These are phyloP conservation scores for Nysson spinosus DNA, from an alignment of 2,888 invertebrate genomes.

Conservation along the genomic window DNA sequence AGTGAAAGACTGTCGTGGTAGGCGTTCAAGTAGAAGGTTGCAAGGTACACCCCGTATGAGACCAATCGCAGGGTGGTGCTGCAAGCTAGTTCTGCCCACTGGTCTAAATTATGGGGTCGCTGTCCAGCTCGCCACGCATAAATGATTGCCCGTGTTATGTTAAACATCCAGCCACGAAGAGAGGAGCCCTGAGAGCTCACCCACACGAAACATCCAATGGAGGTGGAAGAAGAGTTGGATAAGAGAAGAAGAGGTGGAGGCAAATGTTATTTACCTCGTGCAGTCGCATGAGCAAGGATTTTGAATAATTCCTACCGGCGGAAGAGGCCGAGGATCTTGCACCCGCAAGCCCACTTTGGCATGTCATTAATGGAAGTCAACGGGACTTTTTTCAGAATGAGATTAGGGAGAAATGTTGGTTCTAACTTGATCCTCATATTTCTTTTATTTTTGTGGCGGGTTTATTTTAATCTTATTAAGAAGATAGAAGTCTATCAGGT, in stretches of 20 bases:
- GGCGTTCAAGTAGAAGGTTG: constrained; percentile 48
- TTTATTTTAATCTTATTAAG: too few relatives aligned
- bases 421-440: too few relatives aligned
- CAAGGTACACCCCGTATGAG: constrained; percentile 55
- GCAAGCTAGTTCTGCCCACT: constrained; percentile 72
- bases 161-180: constrained; percentile 71
- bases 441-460: too few relatives aligned
- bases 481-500: too few relatives aligned
- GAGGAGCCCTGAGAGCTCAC: constrained; percentile 63
- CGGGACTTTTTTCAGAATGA: too few relatives aligned
- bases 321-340: constrained; percentile 61
- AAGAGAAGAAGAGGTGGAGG: constrained; percentile 59
- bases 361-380: too few relatives aligned
- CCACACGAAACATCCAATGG: constrained; percentile 67
- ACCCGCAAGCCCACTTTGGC: constrained; percentile 43
- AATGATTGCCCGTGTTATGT: constrained; percentile 77
- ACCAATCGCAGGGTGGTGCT: constrained; percentile 56
- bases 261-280: constrained; percentile 75
- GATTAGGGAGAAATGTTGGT: too few relatives aligned
- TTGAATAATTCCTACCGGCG: constrained; percentile 71
- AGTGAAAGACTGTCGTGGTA: constrained; percentile 26
- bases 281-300: constrained; percentile 71
- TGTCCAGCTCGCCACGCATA: constrained; percentile 73
- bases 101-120: constrained; percentile 76
- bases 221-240: constrained; percentile 57